These are phyloP conservation scores for Anadara kagoshimensis DNA, from an alignment of 1,140 invertebrate species.

Conservation along the genomic window DNA sequence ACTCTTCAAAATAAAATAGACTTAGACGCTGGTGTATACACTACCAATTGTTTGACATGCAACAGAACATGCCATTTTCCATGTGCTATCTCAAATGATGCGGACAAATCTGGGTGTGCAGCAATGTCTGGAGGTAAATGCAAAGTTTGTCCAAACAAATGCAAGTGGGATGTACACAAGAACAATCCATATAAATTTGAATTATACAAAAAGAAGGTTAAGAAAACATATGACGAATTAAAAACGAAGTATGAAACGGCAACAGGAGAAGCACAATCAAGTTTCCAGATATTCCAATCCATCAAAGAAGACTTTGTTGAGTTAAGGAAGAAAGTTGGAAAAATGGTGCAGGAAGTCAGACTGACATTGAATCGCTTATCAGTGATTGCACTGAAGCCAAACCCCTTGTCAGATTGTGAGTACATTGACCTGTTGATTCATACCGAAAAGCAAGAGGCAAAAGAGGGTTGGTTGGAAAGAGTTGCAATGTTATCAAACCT, in stretches of 20 bases:
- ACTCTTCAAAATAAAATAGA: slow-evolving; percentile 5
- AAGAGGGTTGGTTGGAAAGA: too few species aligned
- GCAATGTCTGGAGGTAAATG: slow-evolving; percentile 26
- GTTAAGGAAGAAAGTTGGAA: too few species aligned
- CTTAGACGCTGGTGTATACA: slow-evolving; percentile 23
- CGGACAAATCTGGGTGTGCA: slow-evolving; percentile 8
- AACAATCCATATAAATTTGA: slow-evolving; percentile 31
- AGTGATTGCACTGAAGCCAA: too few species aligned
- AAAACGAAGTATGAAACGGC: slow-evolving; percentile 22
- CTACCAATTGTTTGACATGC: slow-evolving; percentile 47
- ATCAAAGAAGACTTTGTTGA: too few species aligned
- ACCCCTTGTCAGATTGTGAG: too few species aligned
- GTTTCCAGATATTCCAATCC: too few species aligned
- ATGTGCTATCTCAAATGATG: slow-evolving; percentile 20
- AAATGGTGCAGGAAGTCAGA: too few species aligned
- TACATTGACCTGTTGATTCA: too few species aligned
- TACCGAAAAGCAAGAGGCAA: too few species aligned
- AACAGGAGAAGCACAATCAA: neutral
- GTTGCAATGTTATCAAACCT: too few species aligned
- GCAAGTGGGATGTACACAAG: slow-evolving; percentile 29
- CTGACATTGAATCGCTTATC: too few species aligned
- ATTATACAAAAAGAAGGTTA: neutral
- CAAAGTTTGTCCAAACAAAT: slow-evolving; percentile 33
- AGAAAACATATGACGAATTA: slow-evolving; percentile 21
- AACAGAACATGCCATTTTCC: slow-evolving; percentile 45